phyloP scores from a whole-genome alignment of 2,113 vertebrate genomes.

The Chunga burmeisteri region DNA sequence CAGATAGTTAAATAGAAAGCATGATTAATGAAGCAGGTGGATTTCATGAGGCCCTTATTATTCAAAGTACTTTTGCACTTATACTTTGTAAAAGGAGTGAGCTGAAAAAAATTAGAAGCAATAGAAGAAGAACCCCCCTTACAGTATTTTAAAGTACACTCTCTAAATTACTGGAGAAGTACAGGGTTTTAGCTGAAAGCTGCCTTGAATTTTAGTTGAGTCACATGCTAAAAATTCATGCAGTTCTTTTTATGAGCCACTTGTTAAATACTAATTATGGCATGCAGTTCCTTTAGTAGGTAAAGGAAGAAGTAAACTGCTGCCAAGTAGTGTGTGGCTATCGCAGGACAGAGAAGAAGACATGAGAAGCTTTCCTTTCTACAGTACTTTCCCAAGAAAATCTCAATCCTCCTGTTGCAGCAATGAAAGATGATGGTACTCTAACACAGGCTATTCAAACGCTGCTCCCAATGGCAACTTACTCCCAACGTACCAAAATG shows the following conservation, averaged over 20 bases:
- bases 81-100: not conserved
- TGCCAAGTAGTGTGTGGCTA: not conserved
- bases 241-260: not conserved
- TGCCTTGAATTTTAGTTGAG: conserved; percentile 17
- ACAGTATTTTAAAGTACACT: not conserved
- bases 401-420: not conserved
- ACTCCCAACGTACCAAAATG: not conserved
- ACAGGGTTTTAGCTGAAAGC: not conserved
- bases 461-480: not conserved
- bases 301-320: not conserved
- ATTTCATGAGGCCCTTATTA: not conserved
- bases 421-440: not conserved
- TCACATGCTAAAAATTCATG: not conserved
- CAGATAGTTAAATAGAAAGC: not conserved
- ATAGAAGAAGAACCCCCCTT: not conserved
- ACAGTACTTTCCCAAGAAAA: not conserved
- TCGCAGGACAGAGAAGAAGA: not conserved
- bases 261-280: not conserved
- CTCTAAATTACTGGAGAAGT: not conserved
- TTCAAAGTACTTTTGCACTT: not conserved
- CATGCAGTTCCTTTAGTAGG: not conserved
- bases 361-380: not conserved
- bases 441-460: not conserved
- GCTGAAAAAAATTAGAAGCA: not conserved
- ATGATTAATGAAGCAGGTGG: not conserved